Base-by-base conservation (phyloP, 1,140 invertebrate genomes). In the Drosophila burlai region DNA sequence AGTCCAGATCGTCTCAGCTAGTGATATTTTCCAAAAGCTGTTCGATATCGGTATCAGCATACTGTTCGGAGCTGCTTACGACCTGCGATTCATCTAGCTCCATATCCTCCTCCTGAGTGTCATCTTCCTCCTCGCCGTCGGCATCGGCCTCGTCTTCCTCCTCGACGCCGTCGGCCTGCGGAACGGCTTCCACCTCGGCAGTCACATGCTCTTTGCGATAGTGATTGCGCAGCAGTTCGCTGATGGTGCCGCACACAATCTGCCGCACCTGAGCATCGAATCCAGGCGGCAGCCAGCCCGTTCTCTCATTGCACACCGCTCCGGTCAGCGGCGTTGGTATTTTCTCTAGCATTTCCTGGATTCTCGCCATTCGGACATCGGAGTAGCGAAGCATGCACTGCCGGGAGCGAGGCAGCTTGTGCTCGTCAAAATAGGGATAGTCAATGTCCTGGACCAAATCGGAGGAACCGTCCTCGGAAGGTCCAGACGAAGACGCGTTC, bases 301-400 rank as follows among this genome's bases (percentile, higher is more conserved):
- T 94, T 83, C 95, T 95, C 74, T 95, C 94, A 79, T 97, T 95
- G 82, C 96, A 97, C 38, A 94, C 93, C 55, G 94, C 93, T 15
- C 94, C 95, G 3, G 95, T 94, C 15, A 94, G 91, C 18, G 95
- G 93, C 24, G 95, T 94, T 4, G 96, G 96, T 66, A 97, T 94
- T 63, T 95, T 95, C 13, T 95, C 93, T 10, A 98, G 79, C 93
- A 98, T 95, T 75, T 95, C 95, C 92, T 98, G 96, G 66, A 99
- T 96, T 94, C 98, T 97, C 0, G 95, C 94, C n/a, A 97, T 93
- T n/a, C 96, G 93, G 34, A 99, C 94, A 91, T 99, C 97, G 87
- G 96, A 97, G 83, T 97, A 96, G 95, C 92, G 79, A 29, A 93
- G 64, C 76, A 93, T 91, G 9, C 91, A 93, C 46, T 93, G 92